These are phyloP conservation scores for Diadumene lineata DNA, from an alignment of 92 coral and sea anemone genomes.

Conservation along the genomic window DNA sequence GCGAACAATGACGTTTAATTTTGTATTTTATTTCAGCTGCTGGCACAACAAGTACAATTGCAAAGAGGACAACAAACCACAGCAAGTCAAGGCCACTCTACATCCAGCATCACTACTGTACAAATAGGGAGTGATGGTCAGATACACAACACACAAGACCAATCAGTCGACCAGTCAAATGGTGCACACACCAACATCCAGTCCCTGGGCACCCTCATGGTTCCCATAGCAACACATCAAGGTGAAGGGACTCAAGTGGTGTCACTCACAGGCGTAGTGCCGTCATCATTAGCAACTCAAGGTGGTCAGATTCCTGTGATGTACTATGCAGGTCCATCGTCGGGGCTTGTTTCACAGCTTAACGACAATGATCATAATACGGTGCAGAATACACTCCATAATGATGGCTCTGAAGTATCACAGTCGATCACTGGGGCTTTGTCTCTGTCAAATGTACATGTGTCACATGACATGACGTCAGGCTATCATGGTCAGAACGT, in stretches of 20 bases:
- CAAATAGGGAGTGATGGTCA: conserved; percentile 69
- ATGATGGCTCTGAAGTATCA: conserved; percentile 62
- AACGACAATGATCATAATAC: conserved; percentile 54
- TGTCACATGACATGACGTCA: conserved; percentile 66
- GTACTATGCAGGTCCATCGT: conserved; percentile 82
- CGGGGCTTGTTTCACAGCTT: conserved; percentile 70
- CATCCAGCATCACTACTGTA: conserved; percentile 53
- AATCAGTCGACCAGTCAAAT: conserved; percentile 58
- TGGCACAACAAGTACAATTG: conserved; percentile 78
- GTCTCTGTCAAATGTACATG: conserved; percentile 71
- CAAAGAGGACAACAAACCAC: conserved; percentile 81
- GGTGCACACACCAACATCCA: conserved; percentile 60
- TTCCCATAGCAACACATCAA: conserved; percentile 82
- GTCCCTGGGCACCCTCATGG: conserved; percentile 76
- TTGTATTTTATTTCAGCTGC: conserved; percentile 42
- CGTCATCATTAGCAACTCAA: conserved; percentile 72
- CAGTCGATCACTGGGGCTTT: conserved; percentile 59
- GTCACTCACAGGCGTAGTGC: conserved; percentile 77
- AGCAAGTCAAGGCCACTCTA: conserved; percentile 41
- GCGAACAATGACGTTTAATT: too few relatives aligned
- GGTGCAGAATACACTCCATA: conserved; percentile 57
- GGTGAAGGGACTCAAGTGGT: conserved; percentile 69
- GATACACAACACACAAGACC: conserved; percentile 66
- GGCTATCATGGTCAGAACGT: conserved; percentile 66
- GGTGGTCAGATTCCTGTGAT: conserved; percentile 85